Conservation (phyloP, 2,797 vertebrate genomes). For the Triplophysa bombifrons region DNA sequence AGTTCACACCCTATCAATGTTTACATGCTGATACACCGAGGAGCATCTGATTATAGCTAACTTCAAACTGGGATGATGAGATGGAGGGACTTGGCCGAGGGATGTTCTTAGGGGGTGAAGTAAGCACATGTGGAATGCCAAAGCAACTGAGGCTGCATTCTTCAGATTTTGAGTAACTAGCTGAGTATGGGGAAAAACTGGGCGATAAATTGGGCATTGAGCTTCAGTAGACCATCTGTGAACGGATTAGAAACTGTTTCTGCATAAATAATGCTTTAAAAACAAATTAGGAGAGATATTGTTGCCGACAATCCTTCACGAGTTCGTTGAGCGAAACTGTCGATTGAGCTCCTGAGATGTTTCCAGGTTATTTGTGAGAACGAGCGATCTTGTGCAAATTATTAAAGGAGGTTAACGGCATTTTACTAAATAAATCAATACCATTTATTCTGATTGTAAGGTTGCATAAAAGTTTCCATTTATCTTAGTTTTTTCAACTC, state of each 20-base stretch:
- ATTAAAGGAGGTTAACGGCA: background rate
- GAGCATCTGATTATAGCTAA: conserved; percentile 72
- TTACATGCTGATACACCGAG: conserved; percentile 73
- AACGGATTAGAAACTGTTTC: conserved; percentile 23
- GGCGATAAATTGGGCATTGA: conserved; percentile 28
- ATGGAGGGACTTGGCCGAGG: conserved; percentile 28
- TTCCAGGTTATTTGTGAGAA: conserved; percentile 15
- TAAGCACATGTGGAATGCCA: conserved; percentile 65
- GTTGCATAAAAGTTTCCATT: background rate
- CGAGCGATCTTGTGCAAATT: conserved; percentile 1
- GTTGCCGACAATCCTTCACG: conserved; percentile 13
- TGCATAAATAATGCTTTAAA: conserved; percentile 37
- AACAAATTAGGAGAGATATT: conserved; percentile 35
- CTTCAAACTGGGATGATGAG: conserved; percentile 55
- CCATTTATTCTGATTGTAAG: background rate
- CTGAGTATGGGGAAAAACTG: conserved; percentile 26
- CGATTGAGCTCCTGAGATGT: background rate
- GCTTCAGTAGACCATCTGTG: conserved; percentile 41
- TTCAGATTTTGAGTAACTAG: conserved; percentile 55
- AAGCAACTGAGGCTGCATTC: conserved; percentile 68
- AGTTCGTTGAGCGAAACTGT: conserved; percentile 21
- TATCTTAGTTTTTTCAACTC: background rate
- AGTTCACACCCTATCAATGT: conserved; percentile 78
- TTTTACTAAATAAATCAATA: conserved; percentile 3
- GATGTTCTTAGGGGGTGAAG: conserved; percentile 58